Evolutionary conservation across 2,888 invertebrate species (phyloP).

Genomic region (Phymatocera aterrima): DNA sequence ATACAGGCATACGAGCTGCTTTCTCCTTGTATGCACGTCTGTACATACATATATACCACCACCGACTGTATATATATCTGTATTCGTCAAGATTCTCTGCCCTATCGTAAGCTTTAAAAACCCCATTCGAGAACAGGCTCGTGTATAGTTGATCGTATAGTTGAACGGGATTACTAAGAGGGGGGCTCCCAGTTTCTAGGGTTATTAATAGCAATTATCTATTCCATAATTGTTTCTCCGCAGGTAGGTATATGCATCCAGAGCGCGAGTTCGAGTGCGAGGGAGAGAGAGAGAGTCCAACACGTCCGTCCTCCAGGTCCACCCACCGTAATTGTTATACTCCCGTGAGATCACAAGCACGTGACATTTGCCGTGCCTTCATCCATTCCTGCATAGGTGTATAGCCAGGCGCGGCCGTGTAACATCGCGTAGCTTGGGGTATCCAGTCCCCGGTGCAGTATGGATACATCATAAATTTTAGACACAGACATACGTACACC

Average conservation of each 20-base stretch:
- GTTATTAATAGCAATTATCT: conserved; percentile 34
- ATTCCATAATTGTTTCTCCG: conserved; percentile 39
- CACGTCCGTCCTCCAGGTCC: conserved; percentile 11
- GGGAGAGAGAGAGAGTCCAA: conserved; percentile 2
- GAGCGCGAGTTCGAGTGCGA: too few species aligned
- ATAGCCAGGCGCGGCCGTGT: not conserved
- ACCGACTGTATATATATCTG: too few species aligned
- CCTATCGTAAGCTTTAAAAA: not conserved
- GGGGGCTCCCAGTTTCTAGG: not conserved
- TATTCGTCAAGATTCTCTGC: not conserved
- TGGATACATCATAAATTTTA: conserved; percentile 26
- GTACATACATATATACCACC: too few species aligned
- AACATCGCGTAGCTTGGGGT: too few species aligned
- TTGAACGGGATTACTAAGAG: not conserved
- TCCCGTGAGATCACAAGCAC: conserved; percentile 44
- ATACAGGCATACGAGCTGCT: not conserved
- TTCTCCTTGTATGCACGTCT: too few species aligned
- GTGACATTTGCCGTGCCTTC: conserved; percentile 19
- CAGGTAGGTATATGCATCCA: too few species aligned
- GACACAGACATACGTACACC: not conserved
- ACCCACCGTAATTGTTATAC: conserved; percentile 27
- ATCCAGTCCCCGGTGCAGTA: too few species aligned
- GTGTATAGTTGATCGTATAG: not conserved
- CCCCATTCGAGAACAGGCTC: not conserved
- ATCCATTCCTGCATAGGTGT: not conserved